These are phyloP conservation scores for Pachymerium ferrugineum DNA, from an alignment of 2,888 invertebrate species.

Conservation along the genomic window DNA sequence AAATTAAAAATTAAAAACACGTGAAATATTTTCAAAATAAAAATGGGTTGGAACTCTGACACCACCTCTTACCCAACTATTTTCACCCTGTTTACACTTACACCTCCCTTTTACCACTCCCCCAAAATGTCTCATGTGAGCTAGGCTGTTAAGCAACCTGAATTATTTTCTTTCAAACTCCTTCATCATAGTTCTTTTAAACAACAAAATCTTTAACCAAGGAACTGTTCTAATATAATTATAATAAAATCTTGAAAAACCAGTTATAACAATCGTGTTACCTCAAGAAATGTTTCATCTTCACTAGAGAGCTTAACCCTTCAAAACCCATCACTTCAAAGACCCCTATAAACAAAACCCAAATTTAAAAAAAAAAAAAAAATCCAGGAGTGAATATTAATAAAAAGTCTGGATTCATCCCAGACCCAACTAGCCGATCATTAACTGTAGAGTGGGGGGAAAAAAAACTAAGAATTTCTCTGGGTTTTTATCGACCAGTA, in stretches of 20 bases:
- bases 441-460: constrained; percentile 14
- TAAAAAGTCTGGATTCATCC: constrained; percentile 11
- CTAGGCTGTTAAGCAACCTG: not conserved
- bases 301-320: not conserved
- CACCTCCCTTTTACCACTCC: not conserved
- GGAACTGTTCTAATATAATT: too few species aligned
- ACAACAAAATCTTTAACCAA: not conserved
- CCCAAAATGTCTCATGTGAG: not conserved
- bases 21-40: too few species aligned
- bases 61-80: not conserved
- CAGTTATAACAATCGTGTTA: too few species aligned
- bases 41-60: too few species aligned
- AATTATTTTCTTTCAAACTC: not conserved
- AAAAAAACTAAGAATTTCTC: constrained; percentile 24
- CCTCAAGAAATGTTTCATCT: too few species aligned
- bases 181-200: not conserved
- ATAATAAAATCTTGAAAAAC: too few species aligned
- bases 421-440: constrained; percentile 20
- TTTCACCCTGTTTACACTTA: not conserved
- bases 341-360: too few species aligned
- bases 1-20: not conserved
- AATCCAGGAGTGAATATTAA: not conserved
- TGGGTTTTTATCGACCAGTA: constrained; percentile 27
- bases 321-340: not conserved
- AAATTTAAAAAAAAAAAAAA: not conserved